Percentiles rank a stretch among this genome's conserved stretches.
Conservation (phyloP, 37 sponge, comb jelly and placozoan genomes). For the Halichondria panicea region DNA sequence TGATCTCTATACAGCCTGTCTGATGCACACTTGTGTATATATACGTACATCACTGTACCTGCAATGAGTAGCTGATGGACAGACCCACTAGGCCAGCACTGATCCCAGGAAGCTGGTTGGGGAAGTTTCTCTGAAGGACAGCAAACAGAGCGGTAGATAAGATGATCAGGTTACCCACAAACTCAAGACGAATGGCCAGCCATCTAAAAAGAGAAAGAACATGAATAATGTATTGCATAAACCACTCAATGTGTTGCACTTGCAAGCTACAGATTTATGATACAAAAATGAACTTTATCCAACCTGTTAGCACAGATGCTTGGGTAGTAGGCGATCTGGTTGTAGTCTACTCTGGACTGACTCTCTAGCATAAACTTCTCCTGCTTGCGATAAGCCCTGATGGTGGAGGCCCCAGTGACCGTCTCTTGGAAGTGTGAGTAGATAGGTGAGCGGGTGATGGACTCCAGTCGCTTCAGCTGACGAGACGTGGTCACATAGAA, state of each 20-base stretch:
- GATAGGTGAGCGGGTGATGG: slow-evolving; percentile 94
- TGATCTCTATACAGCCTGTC: too few relatives aligned
- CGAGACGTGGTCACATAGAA: slow-evolving; percentile 95
- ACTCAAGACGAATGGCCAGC: slow-evolving; percentile 92
- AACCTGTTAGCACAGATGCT: slow-evolving; percentile 87
- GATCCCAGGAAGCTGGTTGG: slow-evolving; percentile 8
- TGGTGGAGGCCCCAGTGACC: slow-evolving; percentile 78
- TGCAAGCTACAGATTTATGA: not conserved
- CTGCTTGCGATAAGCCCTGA: slow-evolving; percentile 83
- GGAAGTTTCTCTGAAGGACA: slow-evolving; percentile 62
- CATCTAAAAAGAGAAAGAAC: slow-evolving; percentile 59
- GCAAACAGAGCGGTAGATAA: slow-evolving; percentile 92
- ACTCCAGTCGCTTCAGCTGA: slow-evolving; percentile 95
- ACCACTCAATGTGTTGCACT: not conserved
- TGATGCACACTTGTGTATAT: too few relatives aligned
- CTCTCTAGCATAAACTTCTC: slow-evolving; percentile 78
- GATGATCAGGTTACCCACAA: slow-evolving; percentile 88
- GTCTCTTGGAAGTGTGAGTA: slow-evolving; percentile 97
- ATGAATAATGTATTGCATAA: not conserved
- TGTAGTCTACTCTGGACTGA: slow-evolving; percentile 85
- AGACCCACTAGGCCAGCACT: slow-evolving; percentile 83
- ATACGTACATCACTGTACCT: too few relatives aligned
- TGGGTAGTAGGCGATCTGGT: slow-evolving; percentile 92
- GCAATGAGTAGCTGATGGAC: slow-evolving; percentile 85
- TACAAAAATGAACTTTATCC: too few relatives aligned